Percentiles rank a stretch among this genome's conserved stretches.
Conservation (phyloP, 2,113 vertebrate genomes). For the Abramis brama region DNA sequence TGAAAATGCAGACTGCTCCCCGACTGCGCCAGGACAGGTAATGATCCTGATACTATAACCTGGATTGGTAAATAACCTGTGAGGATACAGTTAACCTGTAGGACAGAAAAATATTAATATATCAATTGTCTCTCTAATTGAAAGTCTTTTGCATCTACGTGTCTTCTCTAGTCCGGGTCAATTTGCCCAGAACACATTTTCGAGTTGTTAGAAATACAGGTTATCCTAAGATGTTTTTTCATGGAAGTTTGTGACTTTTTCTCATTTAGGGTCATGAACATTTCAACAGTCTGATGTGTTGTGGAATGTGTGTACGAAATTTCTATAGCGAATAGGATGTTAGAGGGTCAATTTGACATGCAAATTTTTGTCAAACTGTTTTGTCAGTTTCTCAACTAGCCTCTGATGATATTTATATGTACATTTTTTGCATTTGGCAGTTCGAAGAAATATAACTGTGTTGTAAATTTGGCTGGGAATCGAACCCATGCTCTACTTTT, state of each 20-base stretch:
- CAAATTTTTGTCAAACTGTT: no score
- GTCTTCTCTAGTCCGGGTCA: not conserved
- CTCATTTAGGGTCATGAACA: not conserved
- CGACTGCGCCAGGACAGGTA: conserved; percentile 89
- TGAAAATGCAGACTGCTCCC: conserved; percentile 78
- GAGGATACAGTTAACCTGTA: not conserved
- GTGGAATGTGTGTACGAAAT: no score
- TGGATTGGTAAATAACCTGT: not conserved
- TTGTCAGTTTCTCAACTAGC: not conserved
- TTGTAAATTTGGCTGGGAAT: no score
- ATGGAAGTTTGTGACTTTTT: not conserved
- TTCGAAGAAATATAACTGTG: not conserved
- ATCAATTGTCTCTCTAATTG: not conserved
- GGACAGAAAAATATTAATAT: not conserved
- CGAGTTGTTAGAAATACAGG: not conserved
- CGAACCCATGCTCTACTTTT: no score
- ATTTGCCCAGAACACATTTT: not conserved
- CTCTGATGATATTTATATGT: no score
- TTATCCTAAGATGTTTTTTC: not conserved
- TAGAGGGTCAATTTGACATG: no score
- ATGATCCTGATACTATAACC: not conserved
- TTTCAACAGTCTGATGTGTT: not conserved
- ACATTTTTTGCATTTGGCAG: not conserved
- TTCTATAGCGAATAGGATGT: no score
- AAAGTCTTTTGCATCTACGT: not conserved